A percentile compares a stretch with the other conserved stretches of the same genome.
Evolutionary conservation across 2,888 invertebrate species (phyloP).

Genomic region (Mechanitis mazaeus): DNA sequence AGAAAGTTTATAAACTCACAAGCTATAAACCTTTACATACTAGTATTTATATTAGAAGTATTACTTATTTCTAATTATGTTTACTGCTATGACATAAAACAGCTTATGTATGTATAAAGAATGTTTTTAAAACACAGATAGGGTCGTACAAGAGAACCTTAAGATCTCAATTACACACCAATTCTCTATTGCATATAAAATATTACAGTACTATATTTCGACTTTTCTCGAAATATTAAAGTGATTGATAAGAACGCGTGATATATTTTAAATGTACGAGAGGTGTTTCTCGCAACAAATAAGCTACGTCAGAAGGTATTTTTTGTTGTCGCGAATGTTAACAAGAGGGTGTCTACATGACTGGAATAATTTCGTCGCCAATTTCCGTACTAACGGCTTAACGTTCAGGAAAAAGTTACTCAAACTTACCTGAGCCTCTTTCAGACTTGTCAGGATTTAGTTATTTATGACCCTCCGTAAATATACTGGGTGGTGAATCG

Average conservation of each 20-base stretch:
- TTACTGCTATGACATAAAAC: too few relatives aligned
- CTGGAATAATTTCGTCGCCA: slow-evolving; percentile 72
- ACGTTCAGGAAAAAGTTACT: slow-evolving; percentile 61
- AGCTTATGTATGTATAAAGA: too few relatives aligned
- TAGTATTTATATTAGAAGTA: too few relatives aligned
- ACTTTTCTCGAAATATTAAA: not conserved
- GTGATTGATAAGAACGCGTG: slow-evolving; percentile 1
- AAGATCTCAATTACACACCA: not conserved
- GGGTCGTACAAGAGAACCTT: too few relatives aligned
- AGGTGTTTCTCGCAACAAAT: slow-evolving; percentile 42
- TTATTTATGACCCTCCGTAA: slow-evolving; percentile 23
- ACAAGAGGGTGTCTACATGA: slow-evolving; percentile 69
- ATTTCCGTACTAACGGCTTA: slow-evolving; percentile 68
- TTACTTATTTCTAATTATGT: too few relatives aligned
- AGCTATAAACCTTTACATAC: too few relatives aligned
- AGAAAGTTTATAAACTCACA: too few relatives aligned
- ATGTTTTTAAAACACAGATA: too few relatives aligned
- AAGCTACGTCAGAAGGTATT: slow-evolving; percentile 57
- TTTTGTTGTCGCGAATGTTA: slow-evolving; percentile 61
- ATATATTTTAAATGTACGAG: not conserved
- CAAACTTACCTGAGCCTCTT: slow-evolving; percentile 60
- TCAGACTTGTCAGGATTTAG: slow-evolving; percentile 30
- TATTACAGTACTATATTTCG: not conserved
- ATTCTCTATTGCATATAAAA: not conserved
- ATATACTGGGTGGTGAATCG: slow-evolving; percentile 1